Evolutionary conservation across 1,140 invertebrate species (phyloP), one percentile per base, ranked within the genome.

Genomic region (Brachionus rotundiformis): DNA sequence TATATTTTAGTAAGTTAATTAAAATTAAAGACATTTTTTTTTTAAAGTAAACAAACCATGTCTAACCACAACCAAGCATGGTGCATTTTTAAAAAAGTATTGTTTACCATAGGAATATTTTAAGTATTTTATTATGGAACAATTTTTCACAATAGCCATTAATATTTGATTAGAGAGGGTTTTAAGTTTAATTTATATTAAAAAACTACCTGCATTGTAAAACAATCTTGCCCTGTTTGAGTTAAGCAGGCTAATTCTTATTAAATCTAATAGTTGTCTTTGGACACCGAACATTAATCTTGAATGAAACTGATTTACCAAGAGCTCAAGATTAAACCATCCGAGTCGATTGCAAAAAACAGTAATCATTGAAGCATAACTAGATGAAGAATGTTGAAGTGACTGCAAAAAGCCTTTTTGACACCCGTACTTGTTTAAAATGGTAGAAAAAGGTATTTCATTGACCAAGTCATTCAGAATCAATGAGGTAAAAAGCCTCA

Each of bases 331-430:
- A 85, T 92, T 95, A 76, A 91, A 91, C 96, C 96, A 99, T 2
- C 95, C 93, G n/a, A 99, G 88, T 65, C 94, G 92, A 84, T 91
- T 91, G 89, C 95, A 96, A 89, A 98, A 97, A 23, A 93, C 92
- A 1, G 94, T 95, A 0, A 97, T 92, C 93, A 95, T 95, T 71
- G 93, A 95, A 73, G 96, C 94, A 91, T 98, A 98, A 29, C 95
- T 96, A 31, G 95, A 92, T n/a, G 95, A 92, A 65, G 93, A 92
- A 86, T 98, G 95, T 88, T 98, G 96, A 29, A 98, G 89, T 83
- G 93, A 92, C 89, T 98, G 96, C 11, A 92, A 84, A 81, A 94
- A 91, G 77, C 96, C 96, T 83, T 94, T 91, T 82, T 92, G 92
- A 86, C 93, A 94, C 68, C 91, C 91, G 87, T 92, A 99, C 85